Evolutionary conservation across 1,140 invertebrate genomes (phyloP).

Genomic region (Drosophila carrolli): DNA sequence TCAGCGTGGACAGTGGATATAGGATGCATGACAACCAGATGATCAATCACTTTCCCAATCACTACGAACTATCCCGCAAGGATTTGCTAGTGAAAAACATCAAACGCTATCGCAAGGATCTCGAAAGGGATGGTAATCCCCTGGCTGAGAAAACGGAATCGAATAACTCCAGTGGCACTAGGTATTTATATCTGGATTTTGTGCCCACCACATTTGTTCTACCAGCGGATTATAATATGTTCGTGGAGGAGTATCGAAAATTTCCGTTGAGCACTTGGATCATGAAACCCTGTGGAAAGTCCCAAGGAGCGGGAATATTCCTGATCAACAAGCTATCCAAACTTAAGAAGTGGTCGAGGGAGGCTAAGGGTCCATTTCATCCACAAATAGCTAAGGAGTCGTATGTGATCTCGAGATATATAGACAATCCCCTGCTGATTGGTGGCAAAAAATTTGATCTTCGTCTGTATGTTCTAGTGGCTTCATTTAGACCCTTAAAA

Average conservation of each 20-base stretch:
- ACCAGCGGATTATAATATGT: slow-evolving; percentile 97
- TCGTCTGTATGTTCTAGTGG: slow-evolving; percentile 93
- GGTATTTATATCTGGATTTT: slow-evolving; percentile 94
- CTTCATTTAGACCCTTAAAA: slow-evolving; percentile 92
- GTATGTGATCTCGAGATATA: slow-evolving; percentile 96
- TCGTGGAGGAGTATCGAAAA: slow-evolving; percentile 97
- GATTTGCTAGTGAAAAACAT: slow-evolving; percentile 98
- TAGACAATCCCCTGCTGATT: slow-evolving; percentile 93
- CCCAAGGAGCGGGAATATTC: slow-evolving; percentile 94
- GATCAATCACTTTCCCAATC: slow-evolving; percentile 97
- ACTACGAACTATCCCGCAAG: slow-evolving; percentile 97
- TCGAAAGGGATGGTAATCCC: slow-evolving; percentile 95
- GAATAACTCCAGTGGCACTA: slow-evolving; percentile 89
- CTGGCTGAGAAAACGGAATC: slow-evolving; percentile 90
- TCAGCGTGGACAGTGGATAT: slow-evolving; percentile 96
- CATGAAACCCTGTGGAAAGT: slow-evolving; percentile 98
- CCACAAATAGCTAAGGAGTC: slow-evolving; percentile 93
- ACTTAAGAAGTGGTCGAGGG: slow-evolving; percentile 94
- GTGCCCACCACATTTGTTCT: slow-evolving; percentile 97
- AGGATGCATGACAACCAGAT: slow-evolving; percentile 96
- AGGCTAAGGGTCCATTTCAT: slow-evolving; percentile 92
- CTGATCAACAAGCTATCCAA: slow-evolving; percentile 95
- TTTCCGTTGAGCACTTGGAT: slow-evolving; percentile 97
- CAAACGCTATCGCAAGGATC: slow-evolving; percentile 95
- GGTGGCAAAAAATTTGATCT: slow-evolving; percentile 96